Evolutionary conservation across 2,797 vertebrate genomes (phyloP).

Genomic region (Pseudochaenichthys georgianus): DNA sequence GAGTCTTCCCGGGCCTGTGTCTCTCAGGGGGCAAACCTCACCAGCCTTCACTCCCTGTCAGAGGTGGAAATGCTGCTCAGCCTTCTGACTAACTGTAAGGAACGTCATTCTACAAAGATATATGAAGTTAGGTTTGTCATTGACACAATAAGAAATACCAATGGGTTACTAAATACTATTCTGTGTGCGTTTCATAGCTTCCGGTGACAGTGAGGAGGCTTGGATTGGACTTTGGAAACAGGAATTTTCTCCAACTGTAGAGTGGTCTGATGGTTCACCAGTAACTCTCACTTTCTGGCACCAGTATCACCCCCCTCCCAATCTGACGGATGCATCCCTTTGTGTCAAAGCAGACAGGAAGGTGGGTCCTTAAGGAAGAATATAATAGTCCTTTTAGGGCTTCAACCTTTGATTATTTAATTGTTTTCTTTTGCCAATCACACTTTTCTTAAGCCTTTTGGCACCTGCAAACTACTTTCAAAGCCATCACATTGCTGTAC

Average conservation of each 20-base stretch:
- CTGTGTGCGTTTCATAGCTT: constrained; percentile 59
- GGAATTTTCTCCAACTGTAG: constrained; percentile 77
- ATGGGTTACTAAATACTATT: not conserved
- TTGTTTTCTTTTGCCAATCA: not conserved
- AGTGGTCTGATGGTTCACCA: constrained; percentile 90
- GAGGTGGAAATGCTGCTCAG: constrained; percentile 88
- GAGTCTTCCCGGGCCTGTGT: constrained; percentile 86
- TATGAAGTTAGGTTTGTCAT: not conserved
- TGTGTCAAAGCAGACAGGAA: constrained; percentile 87
- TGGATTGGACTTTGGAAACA: constrained; percentile 93
- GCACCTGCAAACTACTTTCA: too few species aligned
- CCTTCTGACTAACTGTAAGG: constrained; percentile 88
- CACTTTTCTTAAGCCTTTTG: not conserved
- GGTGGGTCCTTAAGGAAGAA: constrained; percentile 75
- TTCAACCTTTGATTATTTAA: not conserved
- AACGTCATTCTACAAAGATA: not conserved
- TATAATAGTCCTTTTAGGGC: not conserved
- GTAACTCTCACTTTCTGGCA: constrained; percentile 91
- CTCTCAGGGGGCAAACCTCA: constrained; percentile 81
- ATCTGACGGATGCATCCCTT: constrained; percentile 74
- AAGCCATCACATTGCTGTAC: too few species aligned
- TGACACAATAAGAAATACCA: too few species aligned
- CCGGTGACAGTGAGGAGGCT: constrained; percentile 83
- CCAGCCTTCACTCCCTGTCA: constrained; percentile 88
- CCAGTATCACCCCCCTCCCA: constrained; percentile 86